Base-by-base conservation (phyloP, 64 coral and sea anemone genomes). In the Cladopsammia gracilis region DNA sequence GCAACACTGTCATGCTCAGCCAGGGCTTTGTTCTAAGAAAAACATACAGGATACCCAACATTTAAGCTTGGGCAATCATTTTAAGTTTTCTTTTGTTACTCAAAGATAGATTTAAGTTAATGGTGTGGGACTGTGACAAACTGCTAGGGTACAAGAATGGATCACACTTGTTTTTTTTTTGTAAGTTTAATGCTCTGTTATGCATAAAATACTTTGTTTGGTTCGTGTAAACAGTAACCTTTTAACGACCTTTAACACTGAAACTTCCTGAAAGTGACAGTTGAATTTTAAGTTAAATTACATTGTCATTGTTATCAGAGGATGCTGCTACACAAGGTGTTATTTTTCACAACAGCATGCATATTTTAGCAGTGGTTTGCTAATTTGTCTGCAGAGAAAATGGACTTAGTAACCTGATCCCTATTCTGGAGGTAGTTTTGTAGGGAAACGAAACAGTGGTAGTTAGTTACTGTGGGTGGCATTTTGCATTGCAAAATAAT, bases 311-410 rank as follows among this genome's bases (percentile, higher is more conserved):
- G 47, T 75, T 14, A 84, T 43, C 61, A 84, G 43, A 10, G 19
- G 49, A 50, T 10, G 62, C 45, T 16, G 43, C 54, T 64, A 60
- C 15, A 43, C 58, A 11, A 18, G 1, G 0, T 62, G 26, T 84
- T 84, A 68, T 48, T 67, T 84, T 64, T 84, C 62, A 66, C 43
- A 84, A 84, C 80, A 84, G 20, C 10, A 77, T 64, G 16, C 58
- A 43, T 46, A 64, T 64, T 82, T 12, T 12, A 47, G 7, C 44
- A 51, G 13, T 34, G 20, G 26, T 0, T 48, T 18, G n/a, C 19
- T 84, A 67, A 66, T 84, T 66, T 84, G 60, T 69, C 1, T 3
- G 1, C 10, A 13, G 20, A 64, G 61, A 82, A 83, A 65, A 51
- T 66, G 1, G 20, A 62, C 5, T 49, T 20, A 14, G 45, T 50